Conservation (phyloP, 53 echinoderm and acorn worm genomes). For the Temnopleurus reevesii region DNA sequence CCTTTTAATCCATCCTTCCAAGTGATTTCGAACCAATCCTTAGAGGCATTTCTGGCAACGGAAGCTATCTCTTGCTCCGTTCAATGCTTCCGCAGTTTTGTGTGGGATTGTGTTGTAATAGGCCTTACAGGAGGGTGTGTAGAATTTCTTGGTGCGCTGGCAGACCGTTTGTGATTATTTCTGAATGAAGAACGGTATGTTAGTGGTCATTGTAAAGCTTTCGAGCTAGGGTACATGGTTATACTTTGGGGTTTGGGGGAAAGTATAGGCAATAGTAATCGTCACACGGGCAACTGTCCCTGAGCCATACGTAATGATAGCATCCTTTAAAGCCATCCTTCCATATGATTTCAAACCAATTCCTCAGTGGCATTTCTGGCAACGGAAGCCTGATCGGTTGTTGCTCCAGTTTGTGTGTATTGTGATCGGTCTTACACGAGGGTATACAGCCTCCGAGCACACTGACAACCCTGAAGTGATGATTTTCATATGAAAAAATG, state of each 20-base stretch:
- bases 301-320: slow-evolving; percentile 77
- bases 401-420: background rate
- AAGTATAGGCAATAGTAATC: slow-evolving; percentile 56
- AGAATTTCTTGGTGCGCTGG: too few relatives aligned
- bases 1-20: slow-evolving; percentile 7
- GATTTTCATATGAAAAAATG: background rate
- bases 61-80: background rate
- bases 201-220: too few relatives aligned
- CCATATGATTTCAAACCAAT: slow-evolving; percentile 34
- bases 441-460: background rate
- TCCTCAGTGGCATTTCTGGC: background rate
- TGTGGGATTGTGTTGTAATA: too few relatives aligned
- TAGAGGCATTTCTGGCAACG: background rate
- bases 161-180: too few relatives aligned
- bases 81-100: too few relatives aligned
- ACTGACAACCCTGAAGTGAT: background rate
- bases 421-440: background rate
- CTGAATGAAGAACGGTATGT: too few relatives aligned
- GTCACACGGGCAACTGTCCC: slow-evolving; percentile 71
- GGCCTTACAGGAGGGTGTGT: too few relatives aligned
- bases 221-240: too few relatives aligned
- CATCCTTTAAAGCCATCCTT: slow-evolving; percentile 1
- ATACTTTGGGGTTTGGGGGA: too few relatives aligned
- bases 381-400: background rate
- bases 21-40: slow-evolving; percentile 30